These are phyloP conservation scores for Agrilus biguttatus DNA, from an alignment of 2,888 invertebrate genomes.

Conservation along the genomic window DNA sequence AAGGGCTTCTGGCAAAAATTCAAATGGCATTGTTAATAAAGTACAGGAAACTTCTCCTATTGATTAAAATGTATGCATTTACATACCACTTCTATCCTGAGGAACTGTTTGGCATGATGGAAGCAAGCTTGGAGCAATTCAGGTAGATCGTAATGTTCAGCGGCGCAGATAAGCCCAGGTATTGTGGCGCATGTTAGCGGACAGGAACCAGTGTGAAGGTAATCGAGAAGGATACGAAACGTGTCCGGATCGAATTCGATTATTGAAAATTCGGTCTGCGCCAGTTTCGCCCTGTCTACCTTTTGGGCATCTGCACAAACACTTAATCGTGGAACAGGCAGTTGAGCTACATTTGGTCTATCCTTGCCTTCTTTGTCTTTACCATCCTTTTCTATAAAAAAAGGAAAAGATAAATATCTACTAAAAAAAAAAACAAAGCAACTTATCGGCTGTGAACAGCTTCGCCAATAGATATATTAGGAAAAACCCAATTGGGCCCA, in stretches of 20 bases:
- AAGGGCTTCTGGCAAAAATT: too few species aligned
- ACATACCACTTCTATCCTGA: slow-evolving; percentile 76
- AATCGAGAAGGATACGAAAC: slow-evolving; percentile 78
- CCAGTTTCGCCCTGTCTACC: slow-evolving; percentile 80
- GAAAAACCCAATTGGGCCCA: too few species aligned
- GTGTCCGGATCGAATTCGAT: slow-evolving; percentile 93
- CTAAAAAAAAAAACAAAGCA: too few species aligned
- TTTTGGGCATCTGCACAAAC: slow-evolving; percentile 91
- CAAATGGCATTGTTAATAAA: too few species aligned
- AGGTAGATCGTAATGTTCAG: slow-evolving; percentile 87
- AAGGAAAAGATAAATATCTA: slow-evolving; percentile 6
- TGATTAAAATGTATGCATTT: neutral
- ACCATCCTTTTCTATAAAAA: slow-evolving; percentile 56
- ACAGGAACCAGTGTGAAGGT: slow-evolving; percentile 85
- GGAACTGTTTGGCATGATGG: slow-evolving; percentile 88
- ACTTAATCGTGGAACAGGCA: slow-evolving; percentile 76
- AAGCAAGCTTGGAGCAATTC: slow-evolving; percentile 88
- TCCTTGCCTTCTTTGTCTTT: slow-evolving; percentile 69
- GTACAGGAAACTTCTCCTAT: too few species aligned
- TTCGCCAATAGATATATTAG: too few species aligned
- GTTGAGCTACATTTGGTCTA: slow-evolving; percentile 52
- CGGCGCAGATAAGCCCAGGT: slow-evolving; percentile 85
- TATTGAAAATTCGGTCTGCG: slow-evolving; percentile 89
- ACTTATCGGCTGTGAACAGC: too few species aligned
- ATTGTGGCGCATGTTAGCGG: slow-evolving; percentile 84